Base-by-base conservation (phyloP, 1,140 invertebrate species). In the Apis mellifera region DNA sequence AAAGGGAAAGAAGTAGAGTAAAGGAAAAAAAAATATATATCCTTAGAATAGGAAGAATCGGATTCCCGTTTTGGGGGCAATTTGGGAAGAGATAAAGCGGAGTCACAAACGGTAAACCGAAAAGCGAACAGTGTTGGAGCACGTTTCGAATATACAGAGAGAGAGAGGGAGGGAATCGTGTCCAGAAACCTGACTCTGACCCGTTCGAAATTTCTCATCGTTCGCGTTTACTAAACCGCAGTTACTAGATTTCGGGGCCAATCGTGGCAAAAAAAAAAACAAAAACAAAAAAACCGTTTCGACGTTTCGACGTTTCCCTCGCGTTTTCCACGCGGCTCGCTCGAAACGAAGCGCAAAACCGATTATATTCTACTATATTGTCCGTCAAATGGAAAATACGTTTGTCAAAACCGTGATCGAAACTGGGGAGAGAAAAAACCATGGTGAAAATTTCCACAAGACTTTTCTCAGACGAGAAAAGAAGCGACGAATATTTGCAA, bases 401-500 rank as follows among this genome's bases (percentile, higher is more conserved):
- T 54, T 57, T 72, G 19, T 42, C 12, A 72, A 54, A 55, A 42
- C 57, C 23, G 70, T 15, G 21, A 52, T 15, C n/a, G 8, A 12
- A 32, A 19, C 19, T 17, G 9, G 32, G 19, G n/a, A n/a, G n/a
- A n/a, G n/a, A n/a, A n/a, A n/a, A n/a, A n/a, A n/a, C n/a, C n/a
- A n/a, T n/a, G n/a, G n/a, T n/a, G n/a, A n/a, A n/a, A n/a, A n/a
- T n/a, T n/a, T n/a, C n/a, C n/a, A n/a, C n/a, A n/a, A n/a, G n/a
- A n/a, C n/a, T n/a, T n/a, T n/a, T n/a, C n/a, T n/a, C n/a, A n/a
- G n/a, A n/a, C n/a, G n/a, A n/a, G n/a, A n/a, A n/a, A n/a, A n/a
- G n/a, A n/a, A n/a, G 60, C 54, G 15, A 54, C 64, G 69, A 82
- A 82, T 82, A 82, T 82, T 82, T 82, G 73, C 72, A 59, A 42